A percentile compares a stretch with the other conserved stretches of the same genome.
These are phyloP conservation scores for Enteromius trimaculatus DNA, from an alignment of 2,797 vertebrate genomes.

Conservation along the genomic window DNA sequence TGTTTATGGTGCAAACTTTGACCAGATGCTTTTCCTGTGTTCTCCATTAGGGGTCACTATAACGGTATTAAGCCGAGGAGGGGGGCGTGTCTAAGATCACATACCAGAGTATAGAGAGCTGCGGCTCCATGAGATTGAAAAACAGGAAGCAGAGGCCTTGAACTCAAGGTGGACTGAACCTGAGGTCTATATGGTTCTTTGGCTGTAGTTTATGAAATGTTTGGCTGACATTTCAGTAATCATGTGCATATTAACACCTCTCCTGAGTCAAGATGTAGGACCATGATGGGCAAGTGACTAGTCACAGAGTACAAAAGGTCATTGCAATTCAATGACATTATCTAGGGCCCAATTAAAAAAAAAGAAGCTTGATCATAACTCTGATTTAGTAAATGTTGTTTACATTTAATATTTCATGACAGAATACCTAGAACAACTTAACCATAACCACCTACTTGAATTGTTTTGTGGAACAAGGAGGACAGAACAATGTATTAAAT, in stretches of 20 bases:
- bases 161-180: neutral
- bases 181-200: neutral
- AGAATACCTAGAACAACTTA: neutral
- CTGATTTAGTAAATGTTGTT: neutral
- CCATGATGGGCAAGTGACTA: neutral
- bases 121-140: neutral
- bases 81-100: neutral
- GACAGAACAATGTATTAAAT: neutral
- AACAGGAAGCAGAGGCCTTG: neutral
- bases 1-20: conserved; percentile 20
- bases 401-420: neutral
- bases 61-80: neutral
- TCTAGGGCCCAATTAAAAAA: neutral
- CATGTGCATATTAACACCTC: neutral
- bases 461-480: conserved; percentile 7
- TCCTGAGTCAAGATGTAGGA: neutral
- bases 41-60: conserved; percentile 13
- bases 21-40: neutral
- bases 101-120: neutral
- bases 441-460: conserved; percentile 25
- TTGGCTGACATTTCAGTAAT: neutral
- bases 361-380: neutral
- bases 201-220: neutral
- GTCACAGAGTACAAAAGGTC: conserved; percentile 21
- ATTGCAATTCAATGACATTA: neutral